Evolutionary conservation across 2,888 invertebrate species (phyloP), one percentile per base, ranked within the genome.

Genomic region (Chrysodeixis includens): DNA sequence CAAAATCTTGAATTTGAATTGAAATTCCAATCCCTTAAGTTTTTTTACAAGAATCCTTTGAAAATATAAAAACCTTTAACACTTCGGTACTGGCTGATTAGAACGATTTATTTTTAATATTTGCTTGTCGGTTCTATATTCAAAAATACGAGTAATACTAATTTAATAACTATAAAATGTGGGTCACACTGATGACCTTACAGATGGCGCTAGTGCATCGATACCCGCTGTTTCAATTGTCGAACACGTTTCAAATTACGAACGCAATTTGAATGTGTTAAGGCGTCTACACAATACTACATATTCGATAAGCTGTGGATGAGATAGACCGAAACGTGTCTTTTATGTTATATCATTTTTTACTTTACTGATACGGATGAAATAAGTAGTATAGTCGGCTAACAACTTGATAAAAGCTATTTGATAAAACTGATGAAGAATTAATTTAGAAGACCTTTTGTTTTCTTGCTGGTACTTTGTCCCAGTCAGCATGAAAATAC

Each of bases 201-300:
- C 77, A 84, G 89, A 90, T 90, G 89, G 75, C 79, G 83, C 82
- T 83, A 77, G 71, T 82, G 87, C 86, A 89, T 86, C 85, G 88
- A 90, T 90, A 89, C 93, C 93, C 87, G 93, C 93, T 93, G 93
- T 92, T 93, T 93, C 91, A 91, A 93, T 91, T 92, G 90, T 90
- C 86, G 88, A 90, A 93, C 91, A 92, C 91, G 88, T 90, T 92
- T 90, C 88, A 85, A 90, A 92, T 90, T 89, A 90, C 84, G 88
- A 90, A 89, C 84, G 84, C 88, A 86, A 90, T 89, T 86, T 83
- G 87, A 87, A 89, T 91, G 86, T 86, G 84, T 87, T 88, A 88
- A 71, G 81, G 30, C 26, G 75, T 56, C 62, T 60, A 58, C 59
- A 81, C 66, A 81, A 67, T 69, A 59, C 3, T n/a, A 26, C 26